These are phyloP conservation scores for Trachymyrmex septentrionalis DNA, from an alignment of 1,140 invertebrate genomes.

Conservation along the genomic window DNA sequence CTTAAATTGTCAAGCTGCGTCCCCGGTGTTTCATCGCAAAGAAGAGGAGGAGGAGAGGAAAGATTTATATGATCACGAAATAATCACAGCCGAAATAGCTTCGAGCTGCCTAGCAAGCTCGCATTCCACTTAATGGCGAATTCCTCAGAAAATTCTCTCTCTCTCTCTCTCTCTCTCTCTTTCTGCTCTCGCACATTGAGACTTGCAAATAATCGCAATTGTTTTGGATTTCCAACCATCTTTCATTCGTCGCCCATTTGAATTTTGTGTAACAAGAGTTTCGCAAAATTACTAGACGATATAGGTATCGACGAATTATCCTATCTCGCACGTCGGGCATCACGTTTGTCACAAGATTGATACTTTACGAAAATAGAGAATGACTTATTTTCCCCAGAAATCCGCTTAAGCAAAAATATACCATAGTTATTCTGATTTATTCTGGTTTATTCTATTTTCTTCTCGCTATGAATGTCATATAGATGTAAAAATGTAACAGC, in stretches of 20 bases:
- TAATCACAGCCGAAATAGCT: constrained; percentile 60
- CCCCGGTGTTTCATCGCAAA: constrained; percentile 27
- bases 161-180: background rate
- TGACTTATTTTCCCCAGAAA: background rate
- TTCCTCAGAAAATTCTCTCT: constrained; percentile 23
- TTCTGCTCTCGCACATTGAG: background rate
- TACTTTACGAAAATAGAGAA: background rate
- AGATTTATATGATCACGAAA: constrained; percentile 63
- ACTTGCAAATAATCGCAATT: constrained; percentile 44
- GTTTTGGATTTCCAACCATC: constrained; percentile 5
- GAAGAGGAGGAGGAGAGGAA: background rate
- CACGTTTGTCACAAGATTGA: background rate
- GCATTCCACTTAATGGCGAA: constrained; percentile 45
- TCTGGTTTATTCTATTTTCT: background rate
- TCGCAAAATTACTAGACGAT: background rate
- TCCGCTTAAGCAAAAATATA: too few species aligned
- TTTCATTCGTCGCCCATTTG: background rate
- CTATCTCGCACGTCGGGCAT: background rate
- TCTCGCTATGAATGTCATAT: background rate
- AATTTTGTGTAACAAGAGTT: background rate
- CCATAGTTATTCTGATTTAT: too few species aligned
- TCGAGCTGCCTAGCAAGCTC: constrained; percentile 54
- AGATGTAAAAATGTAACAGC: constrained; percentile 3
- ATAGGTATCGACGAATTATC: background rate
- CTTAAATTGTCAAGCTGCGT: constrained; percentile 54